A percentile compares a stretch with the other conserved stretches of the same genome.
Conservation (phyloP, 2,113 vertebrate species). For the Furnarius figulus region DNA sequence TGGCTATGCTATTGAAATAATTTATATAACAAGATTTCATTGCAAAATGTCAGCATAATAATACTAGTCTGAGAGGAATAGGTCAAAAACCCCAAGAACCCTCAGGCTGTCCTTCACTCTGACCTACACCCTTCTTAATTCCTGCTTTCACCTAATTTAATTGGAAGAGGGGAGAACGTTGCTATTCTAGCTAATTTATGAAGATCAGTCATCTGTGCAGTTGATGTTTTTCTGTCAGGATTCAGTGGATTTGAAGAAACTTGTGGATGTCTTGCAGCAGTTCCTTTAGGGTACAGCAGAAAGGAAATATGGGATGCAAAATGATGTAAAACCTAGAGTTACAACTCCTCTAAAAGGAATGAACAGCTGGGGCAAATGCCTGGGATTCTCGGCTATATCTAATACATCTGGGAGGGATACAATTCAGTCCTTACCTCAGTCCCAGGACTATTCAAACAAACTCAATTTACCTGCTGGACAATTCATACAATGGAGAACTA, state of each 20-base stretch:
- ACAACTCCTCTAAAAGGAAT: not conserved
- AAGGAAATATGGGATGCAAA: not conserved
- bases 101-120: constrained; percentile 14
- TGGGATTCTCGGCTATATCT: not conserved
- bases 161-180: not conserved
- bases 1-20: constrained; percentile 23
- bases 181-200: not conserved
- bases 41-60: constrained; percentile 53
- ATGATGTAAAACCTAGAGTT: not conserved
- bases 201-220: not conserved
- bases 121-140: constrained; percentile 33
- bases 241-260: not conserved
- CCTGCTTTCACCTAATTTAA: constrained; percentile 37
- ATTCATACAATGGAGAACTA: not conserved
- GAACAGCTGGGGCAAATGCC: not conserved
- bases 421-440: not conserved
- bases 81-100: constrained; percentile 59
- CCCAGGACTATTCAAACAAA: not conserved
- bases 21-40: constrained; percentile 51
- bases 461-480: not conserved
- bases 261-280: not conserved
- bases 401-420: not conserved
- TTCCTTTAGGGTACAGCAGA: not conserved
- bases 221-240: not conserved
- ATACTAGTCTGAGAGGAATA: constrained; percentile 38